phyloP scores from a whole-genome alignment of 2,113 vertebrate species.

The Puffinus mauretanicus region DNA sequence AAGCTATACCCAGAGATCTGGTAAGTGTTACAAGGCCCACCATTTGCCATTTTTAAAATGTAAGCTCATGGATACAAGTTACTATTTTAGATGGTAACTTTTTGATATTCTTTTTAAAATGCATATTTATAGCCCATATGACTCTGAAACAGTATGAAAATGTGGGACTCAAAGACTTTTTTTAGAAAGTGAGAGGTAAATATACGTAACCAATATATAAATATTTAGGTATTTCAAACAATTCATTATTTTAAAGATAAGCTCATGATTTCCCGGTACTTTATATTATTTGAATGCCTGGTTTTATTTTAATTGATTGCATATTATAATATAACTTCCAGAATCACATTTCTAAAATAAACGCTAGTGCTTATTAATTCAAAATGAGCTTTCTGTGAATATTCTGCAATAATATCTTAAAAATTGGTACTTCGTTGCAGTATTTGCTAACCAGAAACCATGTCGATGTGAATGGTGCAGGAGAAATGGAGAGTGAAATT shows the following conservation, averaged over 20 bases:
- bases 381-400: neutral
- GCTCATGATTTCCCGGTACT: neutral
- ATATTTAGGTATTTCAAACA: neutral
- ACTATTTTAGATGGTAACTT: neutral
- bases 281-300: neutral
- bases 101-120: neutral
- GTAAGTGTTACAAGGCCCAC: neutral
- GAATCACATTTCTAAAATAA: neutral
- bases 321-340: neutral
- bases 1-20: neutral
- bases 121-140: neutral
- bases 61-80: neutral
- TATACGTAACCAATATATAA: neutral
- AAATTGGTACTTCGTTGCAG: neutral
- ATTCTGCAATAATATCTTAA: neutral
- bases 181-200: neutral
- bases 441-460: neutral
- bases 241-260: neutral
- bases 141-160: neutral
- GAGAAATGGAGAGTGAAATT: conserved; percentile 42
- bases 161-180: neutral
- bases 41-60: neutral
- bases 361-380: neutral
- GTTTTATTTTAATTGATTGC: neutral
- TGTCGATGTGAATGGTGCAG: neutral